phyloP scores from a whole-genome alignment of 2,888 invertebrate species.

The Tridacna crocea region DNA sequence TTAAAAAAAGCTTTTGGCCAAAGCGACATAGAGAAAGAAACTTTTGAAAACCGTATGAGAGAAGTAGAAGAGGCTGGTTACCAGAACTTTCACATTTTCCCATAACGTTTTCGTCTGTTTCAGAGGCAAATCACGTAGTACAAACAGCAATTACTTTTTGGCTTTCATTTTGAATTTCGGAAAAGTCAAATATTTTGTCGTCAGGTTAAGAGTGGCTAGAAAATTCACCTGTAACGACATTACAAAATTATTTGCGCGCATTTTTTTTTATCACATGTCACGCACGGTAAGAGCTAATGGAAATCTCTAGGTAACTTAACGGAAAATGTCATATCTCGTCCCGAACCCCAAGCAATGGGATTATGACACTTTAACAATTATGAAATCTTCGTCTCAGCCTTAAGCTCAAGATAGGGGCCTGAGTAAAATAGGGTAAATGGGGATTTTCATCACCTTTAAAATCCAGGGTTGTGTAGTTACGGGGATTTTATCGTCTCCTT shows the following conservation, averaged over 20 bases:
- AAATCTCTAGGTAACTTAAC: constrained; percentile 30
- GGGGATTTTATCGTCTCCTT: constrained; percentile 34
- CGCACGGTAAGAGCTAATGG: constrained; percentile 8
- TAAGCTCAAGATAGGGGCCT: constrained; percentile 54
- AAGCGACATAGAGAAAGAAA: no score
- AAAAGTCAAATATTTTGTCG: no score
- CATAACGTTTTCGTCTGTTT: no score
- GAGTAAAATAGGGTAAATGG: constrained; percentile 59
- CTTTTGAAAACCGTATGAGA: no score
- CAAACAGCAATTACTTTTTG: no score
- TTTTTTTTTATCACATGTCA: constrained; percentile 10
- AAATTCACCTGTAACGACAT: not conserved
- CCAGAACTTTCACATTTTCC: no score
- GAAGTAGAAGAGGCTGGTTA: no score
- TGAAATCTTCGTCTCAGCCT: constrained; percentile 52
- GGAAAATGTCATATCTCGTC: constrained; percentile 47
- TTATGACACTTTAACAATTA: constrained; percentile 64
- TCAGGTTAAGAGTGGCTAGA: not conserved
- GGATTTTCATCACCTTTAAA: constrained; percentile 63
- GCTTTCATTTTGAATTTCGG: no score
- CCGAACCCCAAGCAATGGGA: constrained; percentile 46
- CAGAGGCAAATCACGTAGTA: no score
- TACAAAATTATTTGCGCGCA: not conserved
- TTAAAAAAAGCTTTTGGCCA: no score
- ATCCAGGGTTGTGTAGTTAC: constrained; percentile 58